These are phyloP conservation scores for Meda fulgida DNA, from an alignment of 2,797 vertebrate species.

Conservation along the genomic window DNA sequence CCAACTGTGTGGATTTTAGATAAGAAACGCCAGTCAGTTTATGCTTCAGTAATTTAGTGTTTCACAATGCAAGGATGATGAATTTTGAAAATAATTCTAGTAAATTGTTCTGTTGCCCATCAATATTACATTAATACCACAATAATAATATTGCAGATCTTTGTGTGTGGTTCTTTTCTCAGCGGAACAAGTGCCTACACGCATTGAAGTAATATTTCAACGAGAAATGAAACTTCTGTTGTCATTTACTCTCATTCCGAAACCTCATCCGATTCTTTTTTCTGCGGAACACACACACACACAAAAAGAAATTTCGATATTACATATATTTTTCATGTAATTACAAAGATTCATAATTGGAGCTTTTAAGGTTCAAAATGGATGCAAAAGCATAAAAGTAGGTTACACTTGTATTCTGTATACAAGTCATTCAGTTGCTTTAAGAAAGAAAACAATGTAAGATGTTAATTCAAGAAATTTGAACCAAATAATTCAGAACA, in stretches of 20 bases:
- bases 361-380: neutral
- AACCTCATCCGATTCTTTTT: neutral
- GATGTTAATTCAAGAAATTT: neutral
- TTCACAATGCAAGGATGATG: slow-evolving; percentile 13
- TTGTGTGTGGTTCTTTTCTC: slow-evolving; percentile 4
- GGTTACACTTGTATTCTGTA: no score
- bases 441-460: neutral
- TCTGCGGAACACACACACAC: neutral
- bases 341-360: neutral
- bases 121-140: slow-evolving; percentile 3
- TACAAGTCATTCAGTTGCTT: neutral
- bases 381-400: neutral
- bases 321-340: no score
- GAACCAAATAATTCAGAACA: neutral
- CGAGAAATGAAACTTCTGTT: neutral
- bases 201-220: neutral
- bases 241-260: neutral
- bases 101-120: slow-evolving; percentile 7
- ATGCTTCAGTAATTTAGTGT: slow-evolving; percentile 29
- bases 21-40: slow-evolving; percentile 40
- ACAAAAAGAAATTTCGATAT: no score
- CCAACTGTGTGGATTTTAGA: slow-evolving; percentile 45
- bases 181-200: neutral
- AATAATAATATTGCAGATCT: slow-evolving; percentile 15
- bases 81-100: slow-evolving; percentile 30